phyloP scores from a whole-genome alignment of 2,113 vertebrate species.

The Cranoglanis bouderius region DNA sequence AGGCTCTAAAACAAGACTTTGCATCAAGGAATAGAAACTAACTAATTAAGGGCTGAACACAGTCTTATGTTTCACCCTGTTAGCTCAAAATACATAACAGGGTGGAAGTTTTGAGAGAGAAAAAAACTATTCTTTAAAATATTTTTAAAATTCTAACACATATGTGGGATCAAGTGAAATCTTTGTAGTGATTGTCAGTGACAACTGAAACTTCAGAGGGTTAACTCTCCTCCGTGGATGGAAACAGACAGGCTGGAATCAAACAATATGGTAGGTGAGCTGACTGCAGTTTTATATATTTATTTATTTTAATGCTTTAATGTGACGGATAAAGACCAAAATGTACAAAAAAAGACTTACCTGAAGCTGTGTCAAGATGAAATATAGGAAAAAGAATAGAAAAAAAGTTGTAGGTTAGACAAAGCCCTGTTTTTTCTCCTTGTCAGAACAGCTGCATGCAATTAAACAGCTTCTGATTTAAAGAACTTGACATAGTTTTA shows the following conservation, averaged over 20 bases:
- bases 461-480: background rate
- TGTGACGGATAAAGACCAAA: background rate
- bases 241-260: background rate
- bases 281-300: background rate
- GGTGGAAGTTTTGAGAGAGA: too few relatives aligned
- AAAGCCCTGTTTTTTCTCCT: background rate
- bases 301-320: background rate
- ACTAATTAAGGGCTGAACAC: too few relatives aligned
- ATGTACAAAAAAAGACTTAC: background rate
- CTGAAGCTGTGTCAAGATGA: conserved; percentile 20
- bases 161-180: background rate
- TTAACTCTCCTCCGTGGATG: background rate
- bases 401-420: background rate
- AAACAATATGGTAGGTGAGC: background rate
- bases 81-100: too few relatives aligned
- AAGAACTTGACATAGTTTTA: background rate
- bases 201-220: background rate
- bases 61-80: too few relatives aligned
- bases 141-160: background rate
- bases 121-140: too few relatives aligned
- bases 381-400: background rate
- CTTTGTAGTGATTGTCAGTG: background rate
- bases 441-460: background rate
- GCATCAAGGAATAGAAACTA: too few relatives aligned
- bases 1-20: background rate